Evolutionary conservation across 1,140 invertebrate genomes (phyloP), one percentile per base, ranked within the genome.

Genomic region (Chlorops oryzae): DNA sequence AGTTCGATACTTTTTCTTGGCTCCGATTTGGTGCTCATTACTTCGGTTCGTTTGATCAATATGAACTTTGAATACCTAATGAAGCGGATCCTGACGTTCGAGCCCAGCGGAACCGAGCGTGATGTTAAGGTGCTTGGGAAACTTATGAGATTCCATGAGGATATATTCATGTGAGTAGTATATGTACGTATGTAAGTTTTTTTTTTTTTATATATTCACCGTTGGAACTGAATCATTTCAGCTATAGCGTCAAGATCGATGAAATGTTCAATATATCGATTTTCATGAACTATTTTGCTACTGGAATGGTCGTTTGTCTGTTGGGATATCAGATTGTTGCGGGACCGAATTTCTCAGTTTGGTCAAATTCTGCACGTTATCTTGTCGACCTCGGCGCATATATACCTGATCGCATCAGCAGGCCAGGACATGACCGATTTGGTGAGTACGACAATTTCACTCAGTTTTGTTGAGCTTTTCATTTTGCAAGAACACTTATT

Each of bases 51-150:
- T 6, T n/a, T 50, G 5, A 32, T 37, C 5, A 43, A 44, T 39
- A 50, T 50, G 49, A 28, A 50, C 28, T 50, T 50, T 4, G 41
- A 35, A 10, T 50, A 44, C 28, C 21, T 50, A 3, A 28, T 6
- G 1, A 24, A 10, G 7, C 7, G 20, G n/a, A 50, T 50, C 12
- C 23, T 24, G 21, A 13, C 21, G 5, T 44, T 50, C 23, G 21
- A 37, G 22, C 49, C 41, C 2, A 44, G 20, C 9, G 41, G 41
- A 4, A 44, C 21, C 2, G 49, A 50, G 21, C 27, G 24, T n/a
- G 49, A 50, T 21, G 35, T 44, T 12, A 25, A 20, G 22, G 5
- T 18, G 4, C 20, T 50, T 10, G 41, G 28, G 2, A 27, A 32
- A n/a, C 17, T 50, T n/a, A 1, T 50, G 15, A 2, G 9, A 23